Percentiles rank a stretch among this genome's conserved stretches.
These are phyloP conservation scores for Caenorhabditis briggsae DNA, from an alignment of 1,140 invertebrate genomes.

Conservation along the genomic window DNA sequence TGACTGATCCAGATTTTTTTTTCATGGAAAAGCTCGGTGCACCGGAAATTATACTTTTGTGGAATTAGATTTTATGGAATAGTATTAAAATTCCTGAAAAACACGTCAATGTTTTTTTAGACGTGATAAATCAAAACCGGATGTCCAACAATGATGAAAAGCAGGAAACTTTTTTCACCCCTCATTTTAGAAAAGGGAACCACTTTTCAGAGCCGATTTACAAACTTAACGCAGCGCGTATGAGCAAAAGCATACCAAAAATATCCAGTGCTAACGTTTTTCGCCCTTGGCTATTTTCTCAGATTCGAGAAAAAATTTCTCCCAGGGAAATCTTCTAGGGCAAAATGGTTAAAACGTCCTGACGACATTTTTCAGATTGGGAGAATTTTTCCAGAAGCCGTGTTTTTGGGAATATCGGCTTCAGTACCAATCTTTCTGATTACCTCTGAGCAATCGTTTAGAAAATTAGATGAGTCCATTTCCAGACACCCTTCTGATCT, in stretches of 20 bases:
- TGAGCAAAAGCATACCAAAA: constrained; percentile 16
- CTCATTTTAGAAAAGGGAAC: neutral
- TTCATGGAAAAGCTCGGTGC: neutral
- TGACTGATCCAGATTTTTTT: neutral
- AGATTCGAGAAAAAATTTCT: constrained; percentile 37
- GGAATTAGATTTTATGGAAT: neutral
- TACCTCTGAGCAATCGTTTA: neutral
- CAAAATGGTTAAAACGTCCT: constrained; percentile 42
- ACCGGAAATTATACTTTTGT: neutral
- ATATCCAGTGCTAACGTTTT: constrained; percentile 44
- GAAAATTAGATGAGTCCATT: no score
- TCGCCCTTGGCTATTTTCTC: constrained; percentile 48
- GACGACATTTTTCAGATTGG: neutral
- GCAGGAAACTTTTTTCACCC: neutral
- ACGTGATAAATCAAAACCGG: constrained; percentile 32
- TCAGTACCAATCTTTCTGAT: neutral
- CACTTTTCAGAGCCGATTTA: constrained; percentile 44
- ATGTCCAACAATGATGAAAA: constrained; percentile 7
- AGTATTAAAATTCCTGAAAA: neutral
- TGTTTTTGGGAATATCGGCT: no score
- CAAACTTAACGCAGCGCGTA: constrained; percentile 26
- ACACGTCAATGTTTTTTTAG: neutral
- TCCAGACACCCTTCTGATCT: neutral
- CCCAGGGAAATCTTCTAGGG: constrained; percentile 15
- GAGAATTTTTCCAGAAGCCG: no score